These are phyloP conservation scores for Hylomyscus alleni DNA, from an alignment of 2,797 vertebrate species.

Conservation along the genomic window DNA sequence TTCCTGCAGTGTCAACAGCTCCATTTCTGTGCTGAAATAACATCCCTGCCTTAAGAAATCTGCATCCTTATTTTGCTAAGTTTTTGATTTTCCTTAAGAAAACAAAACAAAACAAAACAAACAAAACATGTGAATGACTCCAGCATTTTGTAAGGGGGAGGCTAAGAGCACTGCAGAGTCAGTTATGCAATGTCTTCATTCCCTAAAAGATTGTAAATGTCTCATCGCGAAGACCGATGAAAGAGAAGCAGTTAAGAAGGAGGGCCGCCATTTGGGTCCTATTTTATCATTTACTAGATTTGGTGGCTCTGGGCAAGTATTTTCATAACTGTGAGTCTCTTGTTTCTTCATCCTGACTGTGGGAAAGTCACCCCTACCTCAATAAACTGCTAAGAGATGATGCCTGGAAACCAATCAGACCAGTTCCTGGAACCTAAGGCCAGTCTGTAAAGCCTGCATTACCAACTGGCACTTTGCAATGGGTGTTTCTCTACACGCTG, in stretches of 20 bases:
- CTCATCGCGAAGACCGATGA: not conserved
- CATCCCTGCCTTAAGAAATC: not conserved
- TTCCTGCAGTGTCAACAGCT: not conserved
- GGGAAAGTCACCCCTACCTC: constrained; percentile 36
- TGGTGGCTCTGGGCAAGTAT: not conserved
- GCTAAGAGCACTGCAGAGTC: not conserved
- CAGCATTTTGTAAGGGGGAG: not conserved
- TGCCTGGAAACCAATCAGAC: constrained; percentile 66
- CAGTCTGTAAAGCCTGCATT: not conserved
- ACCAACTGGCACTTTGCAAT: not conserved
- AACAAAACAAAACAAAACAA: not conserved
- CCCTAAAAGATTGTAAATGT: not conserved
- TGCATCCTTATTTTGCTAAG: not conserved
- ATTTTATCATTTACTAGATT: not conserved
- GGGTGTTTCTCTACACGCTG: not conserved
- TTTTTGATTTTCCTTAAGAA: not conserved
- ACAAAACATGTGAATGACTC: too few relatives aligned
- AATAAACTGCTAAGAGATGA: constrained; percentile 55
- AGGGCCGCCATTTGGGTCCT: not conserved
- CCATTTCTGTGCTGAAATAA: not conserved
- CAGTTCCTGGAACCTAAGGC: constrained; percentile 44
- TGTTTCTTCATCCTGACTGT: not conserved
- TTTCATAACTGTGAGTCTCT: not conserved
- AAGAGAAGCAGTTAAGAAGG: not conserved
- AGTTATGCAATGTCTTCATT: not conserved